phyloP scores from a whole-genome alignment of 2,113 vertebrate genomes.

The Oenanthe melanoleuca region DNA sequence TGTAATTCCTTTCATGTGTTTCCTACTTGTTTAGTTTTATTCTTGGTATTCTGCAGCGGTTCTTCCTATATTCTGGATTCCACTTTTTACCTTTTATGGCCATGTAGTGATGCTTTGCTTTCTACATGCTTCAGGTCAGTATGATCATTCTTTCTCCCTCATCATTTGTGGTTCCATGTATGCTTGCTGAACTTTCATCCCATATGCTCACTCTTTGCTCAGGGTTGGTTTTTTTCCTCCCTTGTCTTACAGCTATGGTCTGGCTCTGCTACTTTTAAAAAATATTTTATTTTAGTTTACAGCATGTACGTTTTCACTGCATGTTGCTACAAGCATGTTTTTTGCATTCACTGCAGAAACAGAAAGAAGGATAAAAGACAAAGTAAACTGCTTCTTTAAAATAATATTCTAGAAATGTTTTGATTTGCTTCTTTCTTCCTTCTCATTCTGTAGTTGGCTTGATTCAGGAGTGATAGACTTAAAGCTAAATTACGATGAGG shows the following conservation, averaged over 20 bases:
- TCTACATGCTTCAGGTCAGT: not conserved
- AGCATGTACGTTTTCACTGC: not conserved
- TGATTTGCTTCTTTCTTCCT: not conserved
- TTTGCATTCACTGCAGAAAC: not conserved
- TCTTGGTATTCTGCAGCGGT: not conserved
- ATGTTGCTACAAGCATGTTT: not conserved
- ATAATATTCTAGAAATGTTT: not conserved
- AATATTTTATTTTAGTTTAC: not conserved
- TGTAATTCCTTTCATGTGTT: not conserved
- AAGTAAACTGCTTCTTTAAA: not conserved
- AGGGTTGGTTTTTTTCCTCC: not conserved
- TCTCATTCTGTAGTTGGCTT: not conserved
- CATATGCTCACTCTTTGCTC: not conserved
- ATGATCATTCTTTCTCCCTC: not conserved
- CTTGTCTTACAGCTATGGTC: not conserved
- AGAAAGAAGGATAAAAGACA: not conserved
- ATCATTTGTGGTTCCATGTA: not conserved
- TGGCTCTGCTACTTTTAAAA: not conserved
- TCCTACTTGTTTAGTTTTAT: not conserved
- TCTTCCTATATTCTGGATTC: not conserved
- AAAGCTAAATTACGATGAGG: not conserved
- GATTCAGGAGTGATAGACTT: not conserved
- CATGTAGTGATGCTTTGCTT: not conserved
- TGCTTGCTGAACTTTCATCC: not conserved
- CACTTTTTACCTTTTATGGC: not conserved